phyloP scores from a whole-genome alignment of 2,888 invertebrate species.

The Megastigmus dorsalis region DNA sequence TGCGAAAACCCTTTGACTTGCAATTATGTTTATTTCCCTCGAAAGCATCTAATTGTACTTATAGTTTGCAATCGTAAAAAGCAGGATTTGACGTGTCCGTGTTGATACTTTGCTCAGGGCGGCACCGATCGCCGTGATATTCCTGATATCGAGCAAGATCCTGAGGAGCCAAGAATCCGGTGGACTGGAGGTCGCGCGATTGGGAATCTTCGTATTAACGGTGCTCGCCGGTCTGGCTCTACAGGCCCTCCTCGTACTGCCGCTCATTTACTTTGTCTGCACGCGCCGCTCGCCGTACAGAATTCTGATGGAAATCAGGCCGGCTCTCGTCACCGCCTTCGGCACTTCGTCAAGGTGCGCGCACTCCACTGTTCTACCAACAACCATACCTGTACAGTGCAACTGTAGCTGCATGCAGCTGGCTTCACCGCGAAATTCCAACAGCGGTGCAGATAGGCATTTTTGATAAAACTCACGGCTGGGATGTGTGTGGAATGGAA shows the following conservation, averaged over 20 bases:
- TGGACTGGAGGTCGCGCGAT: constrained; percentile 85
- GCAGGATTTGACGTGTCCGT: too few species aligned
- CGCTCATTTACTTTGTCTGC: constrained; percentile 87
- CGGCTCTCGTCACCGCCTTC: constrained; percentile 96
- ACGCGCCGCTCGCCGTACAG: constrained; percentile 89
- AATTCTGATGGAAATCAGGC: constrained; percentile 87
- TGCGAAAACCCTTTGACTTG: too few species aligned
- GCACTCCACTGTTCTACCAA: not conserved
- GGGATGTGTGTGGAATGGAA: too few species aligned
- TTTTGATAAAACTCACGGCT: too few species aligned
- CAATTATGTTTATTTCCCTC: too few species aligned
- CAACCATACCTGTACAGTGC: too few species aligned
- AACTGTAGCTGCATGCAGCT: too few species aligned
- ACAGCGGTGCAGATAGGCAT: too few species aligned
- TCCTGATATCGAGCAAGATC: constrained; percentile 92
- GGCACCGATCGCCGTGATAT: constrained; percentile 90
- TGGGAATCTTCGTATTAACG: constrained; percentile 94
- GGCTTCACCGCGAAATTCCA: too few species aligned
- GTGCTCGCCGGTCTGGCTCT: constrained; percentile 91
- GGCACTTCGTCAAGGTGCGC: constrained; percentile 87
- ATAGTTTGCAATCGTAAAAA: too few species aligned
- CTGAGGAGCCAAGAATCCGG: constrained; percentile 90
- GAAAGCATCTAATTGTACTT: too few species aligned
- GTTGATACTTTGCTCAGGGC: too few species aligned
- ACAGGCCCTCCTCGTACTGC: constrained; percentile 93